Base-by-base conservation (phyloP, 2,797 vertebrate species). In the Vultur gryphus region DNA sequence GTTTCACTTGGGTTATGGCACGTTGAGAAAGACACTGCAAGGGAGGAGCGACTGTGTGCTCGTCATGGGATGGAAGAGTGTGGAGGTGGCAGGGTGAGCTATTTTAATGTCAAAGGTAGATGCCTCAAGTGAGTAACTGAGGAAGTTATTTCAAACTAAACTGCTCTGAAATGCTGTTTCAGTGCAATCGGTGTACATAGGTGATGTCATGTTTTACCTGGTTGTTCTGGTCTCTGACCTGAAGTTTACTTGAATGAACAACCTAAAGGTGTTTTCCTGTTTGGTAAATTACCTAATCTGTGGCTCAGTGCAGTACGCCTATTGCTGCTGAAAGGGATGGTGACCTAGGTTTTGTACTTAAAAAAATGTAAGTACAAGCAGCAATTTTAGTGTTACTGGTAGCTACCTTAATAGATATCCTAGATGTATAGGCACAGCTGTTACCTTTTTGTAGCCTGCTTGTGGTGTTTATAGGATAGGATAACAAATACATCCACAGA, bases 11-110 rank as follows among this genome's bases (percentile, higher is more conserved):
- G n/a, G 10, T 51, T 77, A 1, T 26, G 48, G 24, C 10, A 7
- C 4, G 0, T 2, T 2, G 41, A 58, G 65, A 55, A 62, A n/a
- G 87, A 6, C 17, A 0, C 3, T 62, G 17, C 5, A 2, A 66
- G 84, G 91, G 81, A 95, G 95, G 95, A 82, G 75, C 7, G 13
- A 57, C 61, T 59, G 4, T 10, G n/a, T 59, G 28, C 55, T 66
- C 0, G 3, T 62, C 66, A 5, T 16, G 41, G 61, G 44, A 5
- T 28, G 55, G 46, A 20, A 46, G 26, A 52, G 23, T 19, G 39
- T 6, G 31, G 71, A 85, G 49, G 37, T 65, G 67, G 19, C 43
- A 8, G n/a, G n/a, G 16, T 14, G 62, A 82, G 64, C 21, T 75
- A 6, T n/a, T 85, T 4, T 26, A 15, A 12, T 64, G 48, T 31